Percentiles rank a stretch among this genome's conserved stretches.
These are phyloP conservation scores for Alviniconcha marisindica DNA, from an alignment of 1,140 invertebrate species.

Conservation along the genomic window DNA sequence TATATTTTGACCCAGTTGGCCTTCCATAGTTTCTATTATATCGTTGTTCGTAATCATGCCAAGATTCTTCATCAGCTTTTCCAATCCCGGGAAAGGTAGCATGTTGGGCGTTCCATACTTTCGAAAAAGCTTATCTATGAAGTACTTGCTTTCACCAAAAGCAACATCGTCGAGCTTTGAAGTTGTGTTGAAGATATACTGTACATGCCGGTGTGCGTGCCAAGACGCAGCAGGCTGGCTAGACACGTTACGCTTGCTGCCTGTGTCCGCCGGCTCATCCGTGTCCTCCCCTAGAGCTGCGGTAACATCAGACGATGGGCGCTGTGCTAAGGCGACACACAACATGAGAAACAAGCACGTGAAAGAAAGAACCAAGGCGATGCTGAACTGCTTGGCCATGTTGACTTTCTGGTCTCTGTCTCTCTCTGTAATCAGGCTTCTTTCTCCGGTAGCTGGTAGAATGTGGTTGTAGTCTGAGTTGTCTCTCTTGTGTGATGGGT, in stretches of 20 bases:
- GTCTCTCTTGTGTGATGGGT: too few relatives aligned
- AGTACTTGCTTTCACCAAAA: slow-evolving; percentile 32
- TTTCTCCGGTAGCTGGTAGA: too few relatives aligned
- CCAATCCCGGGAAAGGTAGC: background rate
- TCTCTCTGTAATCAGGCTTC: too few relatives aligned
- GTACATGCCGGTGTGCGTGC: slow-evolving; percentile 14
- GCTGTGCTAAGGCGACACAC: too few relatives aligned
- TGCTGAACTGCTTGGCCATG: too few relatives aligned
- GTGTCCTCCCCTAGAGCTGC: too few relatives aligned
- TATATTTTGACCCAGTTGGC: background rate
- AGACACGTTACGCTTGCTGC: background rate
- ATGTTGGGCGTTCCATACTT: slow-evolving; percentile 26
- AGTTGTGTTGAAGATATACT: slow-evolving; percentile 6
- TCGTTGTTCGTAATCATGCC: background rate
- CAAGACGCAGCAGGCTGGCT: background rate
- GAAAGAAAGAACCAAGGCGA: too few relatives aligned
- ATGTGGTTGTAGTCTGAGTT: too few relatives aligned
- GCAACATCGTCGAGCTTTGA: slow-evolving; percentile 7
- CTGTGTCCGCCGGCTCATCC: too few relatives aligned
- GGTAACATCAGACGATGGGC: too few relatives aligned
- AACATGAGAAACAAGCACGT: too few relatives aligned
- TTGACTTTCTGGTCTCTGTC: too few relatives aligned
- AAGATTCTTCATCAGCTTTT: slow-evolving; percentile 28
- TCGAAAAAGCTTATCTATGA: slow-evolving; percentile 39
- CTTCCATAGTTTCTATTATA: background rate